Conservation (phyloP, 2,113 vertebrate genomes). For the Grallaria varia region DNA sequence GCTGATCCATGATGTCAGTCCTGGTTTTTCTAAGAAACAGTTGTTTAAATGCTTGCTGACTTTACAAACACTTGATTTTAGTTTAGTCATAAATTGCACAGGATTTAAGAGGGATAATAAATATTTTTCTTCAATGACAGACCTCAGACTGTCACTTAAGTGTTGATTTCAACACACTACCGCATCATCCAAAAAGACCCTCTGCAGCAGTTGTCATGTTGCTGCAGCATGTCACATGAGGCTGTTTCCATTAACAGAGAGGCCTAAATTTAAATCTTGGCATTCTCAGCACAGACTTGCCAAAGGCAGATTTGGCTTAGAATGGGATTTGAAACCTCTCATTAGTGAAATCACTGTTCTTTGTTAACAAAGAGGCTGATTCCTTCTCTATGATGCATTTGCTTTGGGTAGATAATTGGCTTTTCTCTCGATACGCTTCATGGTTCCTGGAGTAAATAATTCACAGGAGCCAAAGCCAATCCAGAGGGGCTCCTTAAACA, state of each 20-base stretch:
- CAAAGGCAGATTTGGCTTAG: neutral
- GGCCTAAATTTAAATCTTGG: neutral
- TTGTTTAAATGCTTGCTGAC: neutral
- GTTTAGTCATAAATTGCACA: neutral
- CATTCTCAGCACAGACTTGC: neutral
- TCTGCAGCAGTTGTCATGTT: accelerated
- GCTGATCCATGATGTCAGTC: neutral
- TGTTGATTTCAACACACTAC: neutral
- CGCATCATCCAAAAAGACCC: neutral
- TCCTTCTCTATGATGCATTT: neutral
- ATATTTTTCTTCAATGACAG: neutral
- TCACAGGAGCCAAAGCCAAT: neutral
- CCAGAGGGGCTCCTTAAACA: neutral
- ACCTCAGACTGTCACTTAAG: neutral
- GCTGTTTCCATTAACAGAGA: neutral
- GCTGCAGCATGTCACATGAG: neutral
- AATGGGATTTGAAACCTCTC: neutral
- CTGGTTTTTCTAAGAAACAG: neutral
- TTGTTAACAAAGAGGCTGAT: neutral
- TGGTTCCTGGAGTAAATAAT: neutral
- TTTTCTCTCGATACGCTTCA: neutral
- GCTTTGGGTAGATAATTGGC: neutral
- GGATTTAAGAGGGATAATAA: neutral
- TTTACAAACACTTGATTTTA: neutral
- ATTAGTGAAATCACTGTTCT: neutral